Conservation (phyloP, 2,797 vertebrate species). For the Manis pentadactyla region DNA sequence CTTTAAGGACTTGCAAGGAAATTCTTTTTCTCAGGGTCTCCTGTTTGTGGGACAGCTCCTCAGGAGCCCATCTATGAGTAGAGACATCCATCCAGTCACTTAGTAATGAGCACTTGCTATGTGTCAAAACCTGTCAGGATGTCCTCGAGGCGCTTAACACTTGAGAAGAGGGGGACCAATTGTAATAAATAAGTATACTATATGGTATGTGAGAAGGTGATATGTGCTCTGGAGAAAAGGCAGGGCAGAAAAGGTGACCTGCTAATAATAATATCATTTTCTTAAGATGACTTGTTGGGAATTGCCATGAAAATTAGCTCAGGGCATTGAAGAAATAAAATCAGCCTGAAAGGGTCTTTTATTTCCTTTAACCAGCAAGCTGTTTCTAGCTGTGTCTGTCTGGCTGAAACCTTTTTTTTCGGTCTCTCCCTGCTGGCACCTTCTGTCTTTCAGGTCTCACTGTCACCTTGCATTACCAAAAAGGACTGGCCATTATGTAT, state of each 20-base stretch:
- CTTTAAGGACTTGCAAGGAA: background rate
- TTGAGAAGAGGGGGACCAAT: background rate
- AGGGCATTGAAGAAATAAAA: background rate
- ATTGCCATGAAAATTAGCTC: background rate
- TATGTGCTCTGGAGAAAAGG: background rate
- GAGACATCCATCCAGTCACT: background rate
- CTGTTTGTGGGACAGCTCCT: background rate
- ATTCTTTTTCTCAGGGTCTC: background rate
- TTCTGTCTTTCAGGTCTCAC: background rate
- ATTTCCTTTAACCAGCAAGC: background rate
- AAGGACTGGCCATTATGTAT: background rate
- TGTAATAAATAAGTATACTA: background rate
- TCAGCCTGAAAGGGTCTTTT: background rate
- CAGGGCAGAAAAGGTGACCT: background rate
- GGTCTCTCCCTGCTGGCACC: background rate
- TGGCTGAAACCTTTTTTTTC: background rate
- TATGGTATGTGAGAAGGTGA: background rate
- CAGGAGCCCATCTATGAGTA: background rate
- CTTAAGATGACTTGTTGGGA: background rate
- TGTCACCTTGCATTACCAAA: background rate
- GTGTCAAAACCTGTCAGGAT: background rate
- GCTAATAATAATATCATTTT: background rate
- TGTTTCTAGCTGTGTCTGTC: background rate
- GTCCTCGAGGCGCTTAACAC: background rate
- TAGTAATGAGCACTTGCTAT: background rate